Evolutionary conservation across 1,140 invertebrate genomes (phyloP).

Genomic region (Zaprionus vittiger): DNA sequence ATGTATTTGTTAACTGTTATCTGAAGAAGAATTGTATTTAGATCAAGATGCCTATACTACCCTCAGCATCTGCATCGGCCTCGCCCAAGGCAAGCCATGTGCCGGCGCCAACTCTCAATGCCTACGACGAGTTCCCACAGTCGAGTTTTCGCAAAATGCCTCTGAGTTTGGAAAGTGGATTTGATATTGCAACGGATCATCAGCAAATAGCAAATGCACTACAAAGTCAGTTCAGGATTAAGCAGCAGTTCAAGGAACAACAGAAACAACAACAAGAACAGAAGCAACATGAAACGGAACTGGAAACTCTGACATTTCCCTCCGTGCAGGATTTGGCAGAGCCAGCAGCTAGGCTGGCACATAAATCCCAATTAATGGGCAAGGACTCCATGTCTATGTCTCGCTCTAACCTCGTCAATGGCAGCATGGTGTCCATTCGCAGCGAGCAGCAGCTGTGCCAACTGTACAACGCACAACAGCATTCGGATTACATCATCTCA

Average conservation of each 20-base stretch:
- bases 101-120: constrained; percentile 3
- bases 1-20: not conserved
- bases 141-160: not conserved
- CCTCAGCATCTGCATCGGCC: not conserved
- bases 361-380: constrained; percentile 30
- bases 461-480: constrained; percentile 75
- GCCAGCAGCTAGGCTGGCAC: not conserved
- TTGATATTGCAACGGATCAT: constrained; percentile 10
- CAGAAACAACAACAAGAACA: constrained; percentile 18
- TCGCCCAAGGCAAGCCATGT: not conserved
- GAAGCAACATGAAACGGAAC: constrained; percentile 6
- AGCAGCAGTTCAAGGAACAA: constrained; percentile 53
- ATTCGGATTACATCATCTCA: constrained; percentile 89
- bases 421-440: constrained; percentile 65
- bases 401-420: constrained; percentile 26
- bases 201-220: constrained; percentile 42
- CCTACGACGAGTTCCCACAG: not conserved
- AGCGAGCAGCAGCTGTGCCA: constrained; percentile 78
- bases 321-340: not conserved
- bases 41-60: constrained; percentile 19
- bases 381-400: constrained; percentile 27
- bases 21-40: not conserved
- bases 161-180: not conserved
- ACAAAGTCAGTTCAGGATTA: constrained; percentile 65
- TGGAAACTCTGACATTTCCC: not conserved